Conservation (phyloP, 1,140 invertebrate species). For the Idris sp. region DNA sequence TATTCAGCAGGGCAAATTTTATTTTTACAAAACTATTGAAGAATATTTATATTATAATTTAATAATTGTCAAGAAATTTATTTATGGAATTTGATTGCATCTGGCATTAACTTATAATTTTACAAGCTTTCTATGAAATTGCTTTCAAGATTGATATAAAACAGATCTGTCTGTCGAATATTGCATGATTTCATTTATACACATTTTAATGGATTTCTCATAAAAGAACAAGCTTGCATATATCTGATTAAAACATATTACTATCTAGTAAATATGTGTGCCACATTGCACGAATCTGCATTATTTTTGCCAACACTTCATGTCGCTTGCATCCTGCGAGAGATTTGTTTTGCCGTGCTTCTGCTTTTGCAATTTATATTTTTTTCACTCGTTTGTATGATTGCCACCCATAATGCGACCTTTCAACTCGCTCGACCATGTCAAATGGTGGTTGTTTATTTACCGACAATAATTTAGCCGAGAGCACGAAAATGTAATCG, state of each 20-base stretch:
- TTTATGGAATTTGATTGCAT: too few species aligned
- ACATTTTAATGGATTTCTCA: slow-evolving; percentile 31
- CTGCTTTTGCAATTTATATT: slow-evolving; percentile 46
- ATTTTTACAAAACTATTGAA: too few species aligned
- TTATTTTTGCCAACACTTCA: slow-evolving; percentile 49
- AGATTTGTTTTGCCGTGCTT: slow-evolving; percentile 59
- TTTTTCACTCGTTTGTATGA: slow-evolving; percentile 56
- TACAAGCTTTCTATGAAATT: too few species aligned
- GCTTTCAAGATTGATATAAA: too few species aligned
- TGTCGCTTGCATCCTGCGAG: slow-evolving; percentile 53
- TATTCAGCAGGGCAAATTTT: too few species aligned
- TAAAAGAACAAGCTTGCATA: slow-evolving; percentile 36
- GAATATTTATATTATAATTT: too few species aligned
- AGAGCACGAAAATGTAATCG: slow-evolving; percentile 55
- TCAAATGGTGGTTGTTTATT: slow-evolving; percentile 67
- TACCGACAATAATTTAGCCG: slow-evolving; percentile 53
- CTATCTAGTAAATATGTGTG: slow-evolving; percentile 23
- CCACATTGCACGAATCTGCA: slow-evolving; percentile 34
- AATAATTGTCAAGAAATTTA: too few species aligned
- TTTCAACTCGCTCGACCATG: slow-evolving; percentile 50
- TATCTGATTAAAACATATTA: slow-evolving; percentile 45
- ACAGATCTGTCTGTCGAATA: too few species aligned
- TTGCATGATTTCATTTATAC: too few species aligned
- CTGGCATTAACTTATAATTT: too few species aligned
- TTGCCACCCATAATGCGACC: slow-evolving; percentile 62